These are phyloP conservation scores for Heterodera schachtii DNA, from an alignment of 1,140 invertebrate genomes.

Conservation along the genomic window DNA sequence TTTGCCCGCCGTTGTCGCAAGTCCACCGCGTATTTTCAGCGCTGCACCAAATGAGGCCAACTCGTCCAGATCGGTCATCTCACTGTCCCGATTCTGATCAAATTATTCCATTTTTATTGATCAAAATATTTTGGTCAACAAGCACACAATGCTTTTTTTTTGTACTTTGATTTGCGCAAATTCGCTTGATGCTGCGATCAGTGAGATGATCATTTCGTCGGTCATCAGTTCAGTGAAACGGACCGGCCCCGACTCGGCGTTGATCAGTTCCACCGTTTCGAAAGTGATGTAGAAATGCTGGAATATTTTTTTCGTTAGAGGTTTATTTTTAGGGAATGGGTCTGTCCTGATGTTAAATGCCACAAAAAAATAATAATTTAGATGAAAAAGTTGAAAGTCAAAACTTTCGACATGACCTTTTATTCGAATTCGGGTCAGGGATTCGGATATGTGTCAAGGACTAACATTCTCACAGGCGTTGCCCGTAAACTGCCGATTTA, in stretches of 20 bases:
- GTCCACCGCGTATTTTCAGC: slow-evolving; percentile 77
- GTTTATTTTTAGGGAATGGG: neutral
- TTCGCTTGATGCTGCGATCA: slow-evolving; percentile 88
- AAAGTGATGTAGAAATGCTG: slow-evolving; percentile 93
- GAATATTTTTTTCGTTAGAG: neutral
- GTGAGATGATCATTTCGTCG: slow-evolving; percentile 81
- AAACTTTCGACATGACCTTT: too few relatives aligned
- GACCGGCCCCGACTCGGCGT: slow-evolving; percentile 69
- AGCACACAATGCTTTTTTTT: too few relatives aligned
- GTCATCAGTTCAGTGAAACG: slow-evolving; percentile 79
- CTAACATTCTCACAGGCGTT: too few relatives aligned
- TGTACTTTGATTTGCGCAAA: slow-evolving; percentile 90
- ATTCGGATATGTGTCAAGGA: too few relatives aligned
- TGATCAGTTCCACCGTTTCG: slow-evolving; percentile 87
- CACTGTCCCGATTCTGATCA: slow-evolving; percentile 84
- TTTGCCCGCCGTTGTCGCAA: slow-evolving; percentile 89
- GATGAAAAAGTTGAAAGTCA: too few relatives aligned
- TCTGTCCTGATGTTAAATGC: too few relatives aligned
- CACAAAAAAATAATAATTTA: too few relatives aligned
- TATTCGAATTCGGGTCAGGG: too few relatives aligned
- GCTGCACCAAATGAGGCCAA: slow-evolving; percentile 75
- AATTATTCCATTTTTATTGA: neutral
- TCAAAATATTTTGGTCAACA: too few relatives aligned
- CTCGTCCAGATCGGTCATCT: slow-evolving; percentile 84
- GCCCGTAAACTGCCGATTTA: too few relatives aligned